Evolutionary conservation across 2,888 invertebrate species (phyloP), one percentile per base, ranked within the genome.

Genomic region (Alentia gelatinosa): DNA sequence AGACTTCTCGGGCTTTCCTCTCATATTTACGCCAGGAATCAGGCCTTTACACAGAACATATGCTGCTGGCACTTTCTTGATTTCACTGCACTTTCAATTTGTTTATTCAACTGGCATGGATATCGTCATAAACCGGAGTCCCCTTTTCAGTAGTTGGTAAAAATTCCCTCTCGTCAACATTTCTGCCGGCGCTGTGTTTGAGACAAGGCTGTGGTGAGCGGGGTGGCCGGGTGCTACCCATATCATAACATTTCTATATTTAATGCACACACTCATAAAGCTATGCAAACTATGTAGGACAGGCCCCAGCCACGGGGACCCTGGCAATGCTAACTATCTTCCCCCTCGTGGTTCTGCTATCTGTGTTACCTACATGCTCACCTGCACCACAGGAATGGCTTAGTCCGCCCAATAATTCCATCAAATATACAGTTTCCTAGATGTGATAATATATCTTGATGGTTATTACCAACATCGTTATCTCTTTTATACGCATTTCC

Each of bases 41-140:
- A 47, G 47, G n/a, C 86, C 86, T 47, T 86, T 47, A 86, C 47
- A 50, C 86, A 86, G 86, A 86, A 86, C 86, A 86, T 86, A 86
- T 86, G 86, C 50, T 42, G 86, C 86, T 47, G 86, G 86, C 42
- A 86, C 86, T 86, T 86, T 86, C 86, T 86, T 86, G 86, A 86
- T 86, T 86, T 86, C 86, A 86, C 86, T 86, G 86, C 86, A 86
- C 86, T 86, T 86, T 86, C 86, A 86, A 86, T 86, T 86, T 86
- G 86, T 86, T 86, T 86, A 86, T 86, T 42, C 86, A 86, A 86
- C 86, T 86, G 86, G 86, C 86, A 47, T 86, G 86, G 86, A 86
- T 86, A 86, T 86, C 86, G 86, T 86, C 86, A 86, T 86, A 86
- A 86, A 86, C 47, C 47, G n/a, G 30, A 42, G 47, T n/a, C 86